These are phyloP conservation scores for Lithobates pipiens DNA, from an alignment of 2,797 vertebrate species.

Conservation along the genomic window DNA sequence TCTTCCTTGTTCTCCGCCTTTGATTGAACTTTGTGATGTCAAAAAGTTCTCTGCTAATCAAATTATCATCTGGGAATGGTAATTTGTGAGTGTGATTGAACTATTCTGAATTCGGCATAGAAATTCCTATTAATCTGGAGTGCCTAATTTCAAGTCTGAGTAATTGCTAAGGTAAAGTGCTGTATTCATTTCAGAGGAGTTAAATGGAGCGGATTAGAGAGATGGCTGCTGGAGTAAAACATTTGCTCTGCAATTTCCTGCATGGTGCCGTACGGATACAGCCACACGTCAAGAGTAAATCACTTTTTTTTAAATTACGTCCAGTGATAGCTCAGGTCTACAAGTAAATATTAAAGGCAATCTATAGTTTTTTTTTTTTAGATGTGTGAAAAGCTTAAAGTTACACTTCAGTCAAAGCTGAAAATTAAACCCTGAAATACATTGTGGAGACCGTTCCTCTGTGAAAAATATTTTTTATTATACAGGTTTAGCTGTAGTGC, in stretches of 20 bases:
- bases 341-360: not conserved
- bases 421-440: no score
- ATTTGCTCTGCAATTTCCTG: not conserved
- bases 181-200: constrained; percentile 44
- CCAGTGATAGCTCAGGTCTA: not conserved
- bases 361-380: no score
- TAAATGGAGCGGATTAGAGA: constrained; percentile 39
- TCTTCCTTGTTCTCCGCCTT: constrained; percentile 39
- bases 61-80: constrained; percentile 56
- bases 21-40: constrained; percentile 54
- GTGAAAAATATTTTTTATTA: no score
- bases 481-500: no score
- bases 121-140: constrained; percentile 57
- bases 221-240: not conserved
- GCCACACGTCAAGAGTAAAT: not conserved
- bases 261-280: not conserved
- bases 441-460: no score
- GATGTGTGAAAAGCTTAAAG: no score
- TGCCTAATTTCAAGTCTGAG: constrained; percentile 51
- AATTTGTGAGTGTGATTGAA: constrained; percentile 51
- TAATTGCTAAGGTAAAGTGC: constrained; percentile 56
- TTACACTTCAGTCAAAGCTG: no score
- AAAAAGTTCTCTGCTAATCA: constrained; percentile 56
- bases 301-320: not conserved
- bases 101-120: constrained; percentile 51